A percentile compares a stretch with the other conserved stretches of the same genome.
Conservation (phyloP, 1,140 invertebrate species). For the Polyergus mexicanus region DNA sequence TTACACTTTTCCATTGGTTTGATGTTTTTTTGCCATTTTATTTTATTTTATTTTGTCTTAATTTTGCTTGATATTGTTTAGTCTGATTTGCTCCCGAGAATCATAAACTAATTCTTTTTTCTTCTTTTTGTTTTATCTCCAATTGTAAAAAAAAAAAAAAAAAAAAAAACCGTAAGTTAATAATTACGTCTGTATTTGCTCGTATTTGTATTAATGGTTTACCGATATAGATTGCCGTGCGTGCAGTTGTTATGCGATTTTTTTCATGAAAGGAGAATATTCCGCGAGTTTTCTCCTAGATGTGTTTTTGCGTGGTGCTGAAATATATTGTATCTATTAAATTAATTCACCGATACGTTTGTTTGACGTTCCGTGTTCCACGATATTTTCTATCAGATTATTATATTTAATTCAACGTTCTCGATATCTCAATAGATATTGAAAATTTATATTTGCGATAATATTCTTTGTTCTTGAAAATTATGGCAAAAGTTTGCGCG, state of each 20-base stretch:
- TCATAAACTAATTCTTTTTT: neutral
- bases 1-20: too few species aligned
- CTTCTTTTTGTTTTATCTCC: neutral
- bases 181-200: neutral
- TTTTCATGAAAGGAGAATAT: neutral
- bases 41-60: neutral
- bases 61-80: neutral
- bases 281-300: neutral
- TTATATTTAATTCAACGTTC: constrained; percentile 27
- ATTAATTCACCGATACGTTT: constrained; percentile 3
- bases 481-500: neutral
- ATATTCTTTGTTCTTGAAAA: constrained; percentile 11
- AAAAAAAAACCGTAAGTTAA: constrained; percentile 17
- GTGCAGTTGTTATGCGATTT: neutral
- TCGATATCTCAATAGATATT: neutral
- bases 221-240: neutral
- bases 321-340: constrained; percentile 22
- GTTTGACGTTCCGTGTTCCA: neutral
- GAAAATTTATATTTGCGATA: neutral
- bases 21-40: too few species aligned
- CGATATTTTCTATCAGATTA: constrained; percentile 2
- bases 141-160: constrained; percentile 28
- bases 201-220: neutral
- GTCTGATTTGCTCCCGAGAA: neutral
- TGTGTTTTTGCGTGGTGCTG: neutral